These are phyloP conservation scores for Tachina lurida DNA, from an alignment of 2,888 invertebrate species.

Conservation along the genomic window DNA sequence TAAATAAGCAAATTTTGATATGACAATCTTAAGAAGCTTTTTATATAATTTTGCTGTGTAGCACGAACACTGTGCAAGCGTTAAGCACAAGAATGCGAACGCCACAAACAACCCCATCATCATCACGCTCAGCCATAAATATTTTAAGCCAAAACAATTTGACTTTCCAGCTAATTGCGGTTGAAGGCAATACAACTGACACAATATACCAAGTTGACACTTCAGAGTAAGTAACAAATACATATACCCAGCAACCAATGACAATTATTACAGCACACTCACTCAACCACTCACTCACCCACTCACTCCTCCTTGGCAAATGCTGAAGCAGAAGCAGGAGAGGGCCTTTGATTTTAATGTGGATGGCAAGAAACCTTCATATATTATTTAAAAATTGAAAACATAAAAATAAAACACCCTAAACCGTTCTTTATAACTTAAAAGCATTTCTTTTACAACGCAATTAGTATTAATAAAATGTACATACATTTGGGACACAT, in stretches of 20 bases:
- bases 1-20: too few species aligned
- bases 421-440: neutral
- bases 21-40: too few species aligned
- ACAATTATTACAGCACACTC: slow-evolving; percentile 23
- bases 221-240: neutral
- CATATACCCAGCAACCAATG: neutral
- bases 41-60: too few species aligned
- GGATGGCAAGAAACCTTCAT: slow-evolving; percentile 17
- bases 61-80: slow-evolving; percentile 13
- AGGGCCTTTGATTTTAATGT: slow-evolving; percentile 20
- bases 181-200: slow-evolving; percentile 45
- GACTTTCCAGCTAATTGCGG: slow-evolving; percentile 65
- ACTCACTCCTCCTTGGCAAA: neutral
- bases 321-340: neutral
- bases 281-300: neutral
- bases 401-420: neutral
- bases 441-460: slow-evolving; percentile 34
- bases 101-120: slow-evolving; percentile 29
- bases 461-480: slow-evolving; percentile 70
- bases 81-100: neutral
- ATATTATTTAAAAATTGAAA: neutral
- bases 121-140: slow-evolving; percentile 44
- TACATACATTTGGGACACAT: slow-evolving; percentile 70
- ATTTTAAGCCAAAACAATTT: slow-evolving; percentile 57
- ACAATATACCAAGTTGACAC: slow-evolving; percentile 17